Percentiles rank a stretch among this genome's conserved stretches.
Evolutionary conservation across 2,797 vertebrate genomes (phyloP).

Genomic region (Oryzias dopingdopingensis): DNA sequence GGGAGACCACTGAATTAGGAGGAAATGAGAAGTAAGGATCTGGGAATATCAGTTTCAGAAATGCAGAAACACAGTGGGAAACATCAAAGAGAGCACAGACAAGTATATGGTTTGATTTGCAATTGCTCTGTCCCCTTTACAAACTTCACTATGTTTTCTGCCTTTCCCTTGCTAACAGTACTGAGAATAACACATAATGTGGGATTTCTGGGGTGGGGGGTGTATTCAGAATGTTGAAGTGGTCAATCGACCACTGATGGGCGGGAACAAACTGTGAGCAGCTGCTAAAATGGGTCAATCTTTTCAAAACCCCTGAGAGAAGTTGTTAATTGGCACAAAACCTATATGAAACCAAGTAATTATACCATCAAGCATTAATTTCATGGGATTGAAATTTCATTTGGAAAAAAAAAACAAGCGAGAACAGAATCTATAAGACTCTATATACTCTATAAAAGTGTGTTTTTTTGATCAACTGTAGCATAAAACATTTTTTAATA

Average conservation of each 20-base stretch:
- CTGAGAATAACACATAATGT: constrained; percentile 27
- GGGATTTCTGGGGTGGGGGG: constrained; percentile 32
- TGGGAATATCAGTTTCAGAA: too few species aligned
- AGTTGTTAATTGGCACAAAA: constrained; percentile 58
- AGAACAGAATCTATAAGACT: not conserved
- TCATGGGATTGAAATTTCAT: constrained; percentile 23
- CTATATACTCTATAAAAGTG: too few species aligned
- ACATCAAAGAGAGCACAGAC: too few species aligned
- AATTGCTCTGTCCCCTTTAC: not conserved
- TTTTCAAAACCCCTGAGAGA: constrained; percentile 41
- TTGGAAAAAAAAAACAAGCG: not conserved
- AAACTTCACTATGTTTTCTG: constrained; percentile 1
- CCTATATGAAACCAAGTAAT: constrained; percentile 51
- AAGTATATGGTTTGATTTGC: too few species aligned
- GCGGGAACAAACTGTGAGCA: constrained; percentile 55
- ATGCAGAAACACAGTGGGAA: too few species aligned
- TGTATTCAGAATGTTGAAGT: constrained; percentile 51
- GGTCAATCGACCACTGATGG: constrained; percentile 59
- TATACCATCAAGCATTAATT: constrained; percentile 47
- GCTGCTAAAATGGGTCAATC: constrained; percentile 58
- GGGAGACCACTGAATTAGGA: too few species aligned
- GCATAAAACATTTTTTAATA: too few species aligned
- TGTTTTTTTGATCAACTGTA: too few species aligned
- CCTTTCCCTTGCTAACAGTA: constrained; percentile 8
- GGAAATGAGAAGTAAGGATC: too few species aligned